phyloP scores from a whole-genome alignment of 2,888 invertebrate species.

The Punctoribates punctum region DNA sequence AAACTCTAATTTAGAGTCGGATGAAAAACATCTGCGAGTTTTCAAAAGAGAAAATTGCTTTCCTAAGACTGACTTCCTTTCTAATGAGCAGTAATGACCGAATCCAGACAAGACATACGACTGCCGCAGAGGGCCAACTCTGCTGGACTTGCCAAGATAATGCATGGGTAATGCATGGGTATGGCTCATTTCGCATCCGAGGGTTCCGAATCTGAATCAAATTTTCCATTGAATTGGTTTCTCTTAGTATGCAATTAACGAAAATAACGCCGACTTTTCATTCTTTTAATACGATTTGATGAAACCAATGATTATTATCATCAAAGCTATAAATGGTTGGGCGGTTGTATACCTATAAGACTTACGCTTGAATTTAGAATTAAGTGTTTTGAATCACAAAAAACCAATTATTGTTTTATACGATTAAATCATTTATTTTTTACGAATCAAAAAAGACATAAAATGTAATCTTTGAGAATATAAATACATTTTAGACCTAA shows the following conservation, averaged over 20 bases:
- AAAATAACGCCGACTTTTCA: conserved; percentile 24
- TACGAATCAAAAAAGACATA: neutral
- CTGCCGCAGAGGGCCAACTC: neutral
- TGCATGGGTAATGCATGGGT: neutral
- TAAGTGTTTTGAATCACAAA: conserved; percentile 12
- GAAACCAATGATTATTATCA: conserved; percentile 26
- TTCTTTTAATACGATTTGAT: conserved; percentile 20
- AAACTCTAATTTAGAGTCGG: conserved; percentile 11
- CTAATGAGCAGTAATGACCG: conserved; percentile 36
- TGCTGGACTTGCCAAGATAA: too few species aligned
- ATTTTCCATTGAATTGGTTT: neutral
- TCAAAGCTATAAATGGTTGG: conserved; percentile 9
- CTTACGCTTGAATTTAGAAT: conserved; percentile 14
- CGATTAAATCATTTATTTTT: neutral
- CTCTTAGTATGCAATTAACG: conserved; percentile 26
- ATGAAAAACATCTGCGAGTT: conserved; percentile 18
- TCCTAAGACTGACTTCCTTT: conserved; percentile 34
- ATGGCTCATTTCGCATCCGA: neutral
- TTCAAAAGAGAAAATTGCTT: conserved; percentile 31
- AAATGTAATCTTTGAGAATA: neutral
- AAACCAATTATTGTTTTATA: neutral
- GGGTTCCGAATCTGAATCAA: neutral
- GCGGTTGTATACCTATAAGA: conserved; percentile 14
- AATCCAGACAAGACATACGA: conserved; percentile 21
- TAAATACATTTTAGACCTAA: neutral